phyloP scores from a whole-genome alignment of 2,888 invertebrate species.

The Clivina fossor region DNA sequence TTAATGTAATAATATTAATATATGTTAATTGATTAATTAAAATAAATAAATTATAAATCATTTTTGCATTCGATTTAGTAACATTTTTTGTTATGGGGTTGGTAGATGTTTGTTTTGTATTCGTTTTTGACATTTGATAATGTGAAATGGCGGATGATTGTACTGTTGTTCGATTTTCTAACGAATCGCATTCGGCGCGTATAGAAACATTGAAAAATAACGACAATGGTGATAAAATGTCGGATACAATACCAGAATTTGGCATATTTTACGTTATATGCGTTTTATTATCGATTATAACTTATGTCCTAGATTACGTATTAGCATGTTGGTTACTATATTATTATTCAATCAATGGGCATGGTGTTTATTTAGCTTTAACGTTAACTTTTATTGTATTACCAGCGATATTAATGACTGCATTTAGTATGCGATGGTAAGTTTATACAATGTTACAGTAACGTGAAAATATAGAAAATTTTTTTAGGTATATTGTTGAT shows the following conservation, averaged over 20 bases:
- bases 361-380: slow-evolving; percentile 55
- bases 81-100: slow-evolving; percentile 9
- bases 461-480: not conserved
- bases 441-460: slow-evolving; percentile 24
- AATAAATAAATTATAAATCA: slow-evolving; percentile 1
- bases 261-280: slow-evolving; percentile 52
- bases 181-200: slow-evolving; percentile 50
- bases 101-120: slow-evolving; percentile 30
- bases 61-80: slow-evolving; percentile 6
- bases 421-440: slow-evolving; percentile 57
- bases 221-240: slow-evolving; percentile 47
- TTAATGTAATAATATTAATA: slow-evolving; percentile 5
- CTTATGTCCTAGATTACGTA: slow-evolving; percentile 52
- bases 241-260: slow-evolving; percentile 48
- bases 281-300: slow-evolving; percentile 53
- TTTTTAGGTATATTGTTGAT: slow-evolving; percentile 54
- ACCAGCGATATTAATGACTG: slow-evolving; percentile 57
- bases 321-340: slow-evolving; percentile 52
- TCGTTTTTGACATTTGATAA: slow-evolving; percentile 25
- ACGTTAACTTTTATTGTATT: slow-evolving; percentile 57
- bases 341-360: slow-evolving; percentile 50
- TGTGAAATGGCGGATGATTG: slow-evolving; percentile 52
- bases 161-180: slow-evolving; percentile 53
- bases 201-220: slow-evolving; percentile 51
- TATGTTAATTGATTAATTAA: slow-evolving; percentile 11